These are phyloP conservation scores for Bergia puertoricense DNA, from an alignment of 92 coral and sea anemone genomes.

Conservation along the genomic window DNA sequence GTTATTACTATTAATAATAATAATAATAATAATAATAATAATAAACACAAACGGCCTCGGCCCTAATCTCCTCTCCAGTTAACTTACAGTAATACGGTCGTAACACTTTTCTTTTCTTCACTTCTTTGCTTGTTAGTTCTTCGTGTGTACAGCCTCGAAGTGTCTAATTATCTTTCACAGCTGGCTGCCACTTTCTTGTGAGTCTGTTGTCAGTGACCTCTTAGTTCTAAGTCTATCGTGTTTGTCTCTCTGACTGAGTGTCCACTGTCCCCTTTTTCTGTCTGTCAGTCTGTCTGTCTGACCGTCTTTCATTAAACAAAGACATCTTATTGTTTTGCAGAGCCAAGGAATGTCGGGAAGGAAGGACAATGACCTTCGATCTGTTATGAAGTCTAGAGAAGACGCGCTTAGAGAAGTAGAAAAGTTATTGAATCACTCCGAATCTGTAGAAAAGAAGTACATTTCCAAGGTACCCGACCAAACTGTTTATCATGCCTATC, in stretches of 20 bases:
- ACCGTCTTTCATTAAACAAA: neutral
- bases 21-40: too few species aligned
- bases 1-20: too few species aligned
- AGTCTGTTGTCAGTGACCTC: too few species aligned
- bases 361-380: conserved; percentile 77
- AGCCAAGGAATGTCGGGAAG: conserved; percentile 53
- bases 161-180: neutral
- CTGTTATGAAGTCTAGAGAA: conserved; percentile 79
- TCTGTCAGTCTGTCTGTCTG: conserved; percentile 6
- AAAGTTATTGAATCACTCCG: conserved; percentile 75
- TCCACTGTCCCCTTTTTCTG: neutral
- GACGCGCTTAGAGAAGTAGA: conserved; percentile 87
- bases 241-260: neutral
- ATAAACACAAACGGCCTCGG: too few species aligned
- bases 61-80: too few species aligned
- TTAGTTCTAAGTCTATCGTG: neutral
- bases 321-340: conserved; percentile 25
- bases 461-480: conserved; percentile 70
- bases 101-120: too few species aligned
- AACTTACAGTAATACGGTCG: too few species aligned
- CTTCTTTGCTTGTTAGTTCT: too few species aligned
- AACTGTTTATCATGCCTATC: neutral
- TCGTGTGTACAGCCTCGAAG: too few species aligned
- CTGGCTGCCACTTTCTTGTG: neutral
- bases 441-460: conserved; percentile 76